Conservation (phyloP, 1,140 invertebrate species). For the Drosophila baimaii region DNA sequence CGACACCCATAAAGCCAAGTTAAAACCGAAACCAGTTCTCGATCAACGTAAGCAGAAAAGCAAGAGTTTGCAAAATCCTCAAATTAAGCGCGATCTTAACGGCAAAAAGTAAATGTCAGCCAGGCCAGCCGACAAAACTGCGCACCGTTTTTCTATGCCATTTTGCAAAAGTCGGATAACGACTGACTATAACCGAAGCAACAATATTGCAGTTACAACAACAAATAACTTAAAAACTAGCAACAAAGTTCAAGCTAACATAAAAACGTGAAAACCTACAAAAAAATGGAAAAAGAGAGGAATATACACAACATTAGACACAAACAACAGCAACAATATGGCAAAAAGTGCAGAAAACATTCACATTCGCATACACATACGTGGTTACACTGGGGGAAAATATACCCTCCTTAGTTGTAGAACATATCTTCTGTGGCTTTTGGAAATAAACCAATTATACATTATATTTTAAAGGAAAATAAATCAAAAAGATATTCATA, state of each 20-base stretch:
- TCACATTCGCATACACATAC: constrained; percentile 40
- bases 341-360: constrained; percentile 57
- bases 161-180: constrained; percentile 33
- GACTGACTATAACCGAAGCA: constrained; percentile 13
- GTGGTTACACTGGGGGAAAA: not conserved
- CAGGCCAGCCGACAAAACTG: constrained; percentile 42
- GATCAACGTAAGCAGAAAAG: constrained; percentile 64
- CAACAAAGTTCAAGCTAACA: constrained; percentile 66
- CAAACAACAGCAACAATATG: constrained; percentile 60
- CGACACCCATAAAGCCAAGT: constrained; percentile 36
- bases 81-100: constrained; percentile 47
- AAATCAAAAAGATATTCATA: not conserved
- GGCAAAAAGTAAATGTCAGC: constrained; percentile 70
- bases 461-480: not conserved
- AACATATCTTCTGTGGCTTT: not conserved
- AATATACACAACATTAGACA: constrained; percentile 55
- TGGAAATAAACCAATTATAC: not conserved
- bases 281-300: constrained; percentile 28
- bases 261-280: constrained; percentile 63
- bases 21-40: constrained; percentile 63
- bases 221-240: constrained; percentile 19
- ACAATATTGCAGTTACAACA: constrained; percentile 25
- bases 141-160: constrained; percentile 53
- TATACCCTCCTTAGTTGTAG: not conserved
- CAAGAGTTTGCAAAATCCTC: constrained; percentile 35